Percentiles rank a stretch among this genome's conserved stretches.
Evolutionary conservation across 1,140 invertebrate genomes (phyloP).

Genomic region (Aricia agestis): DNA sequence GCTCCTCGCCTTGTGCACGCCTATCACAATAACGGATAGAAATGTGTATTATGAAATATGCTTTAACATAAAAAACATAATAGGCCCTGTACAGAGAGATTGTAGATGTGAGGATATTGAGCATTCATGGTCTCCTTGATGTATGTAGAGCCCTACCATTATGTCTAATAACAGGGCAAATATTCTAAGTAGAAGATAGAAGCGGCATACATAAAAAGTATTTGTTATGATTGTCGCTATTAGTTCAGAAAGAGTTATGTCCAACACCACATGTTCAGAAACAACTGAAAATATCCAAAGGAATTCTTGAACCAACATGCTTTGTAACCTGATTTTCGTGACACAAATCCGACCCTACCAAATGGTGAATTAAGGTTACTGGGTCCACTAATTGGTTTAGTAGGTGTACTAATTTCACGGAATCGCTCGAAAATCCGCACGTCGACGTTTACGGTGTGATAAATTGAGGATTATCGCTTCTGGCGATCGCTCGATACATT

Average conservation of each 20-base stretch:
- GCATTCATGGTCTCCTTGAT: no score
- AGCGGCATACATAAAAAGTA: no score
- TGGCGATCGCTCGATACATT: not conserved
- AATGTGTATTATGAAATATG: not conserved
- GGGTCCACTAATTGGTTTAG: not conserved
- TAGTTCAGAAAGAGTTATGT: no score
- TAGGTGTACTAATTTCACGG: not conserved
- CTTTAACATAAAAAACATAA: no score
- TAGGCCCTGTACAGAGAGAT: no score
- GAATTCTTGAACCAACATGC: not conserved
- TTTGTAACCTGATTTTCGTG: not conserved
- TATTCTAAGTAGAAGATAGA: no score
- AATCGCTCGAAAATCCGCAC: not conserved
- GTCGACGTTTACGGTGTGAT: constrained; percentile 1
- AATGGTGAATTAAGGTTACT: not conserved
- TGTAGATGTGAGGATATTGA: no score
- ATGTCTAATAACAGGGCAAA: no score
- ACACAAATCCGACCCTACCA: constrained; percentile 2
- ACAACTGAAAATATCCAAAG: not conserved
- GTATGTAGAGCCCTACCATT: no score
- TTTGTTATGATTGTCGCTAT: no score
- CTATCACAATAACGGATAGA: not conserved
- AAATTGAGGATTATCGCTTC: constrained; percentile 9
- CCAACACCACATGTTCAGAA: not conserved
- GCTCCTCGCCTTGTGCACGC: not conserved